Conservation (phyloP, 2,888 invertebrate genomes). For the Lasioglossum marginatum region DNA sequence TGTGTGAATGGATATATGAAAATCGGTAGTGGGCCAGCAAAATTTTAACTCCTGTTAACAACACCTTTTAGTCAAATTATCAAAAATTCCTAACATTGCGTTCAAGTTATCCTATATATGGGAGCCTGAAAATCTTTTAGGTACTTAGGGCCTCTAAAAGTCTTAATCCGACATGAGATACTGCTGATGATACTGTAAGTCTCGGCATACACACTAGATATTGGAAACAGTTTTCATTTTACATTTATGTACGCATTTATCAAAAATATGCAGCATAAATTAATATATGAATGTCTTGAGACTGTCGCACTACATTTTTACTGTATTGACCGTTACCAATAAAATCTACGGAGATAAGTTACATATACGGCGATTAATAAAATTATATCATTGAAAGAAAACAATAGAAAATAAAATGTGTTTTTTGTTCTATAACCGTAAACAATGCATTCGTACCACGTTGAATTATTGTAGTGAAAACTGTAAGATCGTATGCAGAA, state of each 20-base stretch:
- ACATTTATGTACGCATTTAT: background rate
- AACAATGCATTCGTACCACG: background rate
- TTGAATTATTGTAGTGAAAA: too few relatives aligned
- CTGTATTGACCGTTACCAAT: background rate
- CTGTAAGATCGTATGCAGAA: too few relatives aligned
- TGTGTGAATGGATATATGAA: background rate
- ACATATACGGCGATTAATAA: background rate
- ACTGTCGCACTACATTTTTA: background rate
- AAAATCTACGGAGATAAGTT: background rate
- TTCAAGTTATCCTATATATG: background rate
- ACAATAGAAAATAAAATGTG: background rate
- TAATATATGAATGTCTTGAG: background rate
- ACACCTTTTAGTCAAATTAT: background rate
- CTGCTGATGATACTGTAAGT: background rate
- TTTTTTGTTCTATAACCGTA: background rate
- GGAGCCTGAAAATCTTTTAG: background rate
- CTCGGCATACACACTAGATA: background rate
- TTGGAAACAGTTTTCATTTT: background rate
- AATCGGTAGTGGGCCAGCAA: background rate
- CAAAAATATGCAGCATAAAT: background rate
- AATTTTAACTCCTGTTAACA: background rate
- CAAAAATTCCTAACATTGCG: background rate
- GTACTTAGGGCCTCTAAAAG: background rate
- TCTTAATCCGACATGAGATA: background rate
- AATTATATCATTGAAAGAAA: background rate